These are phyloP conservation scores for Hypsibius dujardini DNA, from an alignment of 1,140 invertebrate genomes.

Conservation along the genomic window DNA sequence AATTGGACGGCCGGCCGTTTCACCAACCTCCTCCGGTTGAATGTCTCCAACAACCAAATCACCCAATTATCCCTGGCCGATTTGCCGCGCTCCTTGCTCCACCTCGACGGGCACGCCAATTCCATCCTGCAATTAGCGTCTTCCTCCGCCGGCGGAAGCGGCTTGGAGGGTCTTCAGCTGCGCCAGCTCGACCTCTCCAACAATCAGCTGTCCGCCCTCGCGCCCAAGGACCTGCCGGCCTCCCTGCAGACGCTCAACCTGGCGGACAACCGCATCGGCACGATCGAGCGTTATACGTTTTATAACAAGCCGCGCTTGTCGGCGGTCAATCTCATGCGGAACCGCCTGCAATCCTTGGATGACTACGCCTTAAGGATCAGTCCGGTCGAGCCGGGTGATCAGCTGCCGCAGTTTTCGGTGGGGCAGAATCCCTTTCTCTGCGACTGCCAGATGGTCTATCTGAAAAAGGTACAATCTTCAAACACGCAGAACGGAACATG, in stretches of 20 bases:
- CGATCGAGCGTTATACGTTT: slow-evolving; percentile 61
- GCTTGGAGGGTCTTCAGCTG: background rate
- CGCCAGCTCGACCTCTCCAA: slow-evolving; percentile 7
- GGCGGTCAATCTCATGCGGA: slow-evolving; percentile 62
- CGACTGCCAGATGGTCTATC: slow-evolving; percentile 75
- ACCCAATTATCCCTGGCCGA: slow-evolving; percentile 75
- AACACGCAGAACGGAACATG: too few species aligned
- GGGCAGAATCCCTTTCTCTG: slow-evolving; percentile 69
- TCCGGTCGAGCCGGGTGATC: slow-evolving; percentile 46
- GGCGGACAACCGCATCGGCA: slow-evolving; percentile 63
- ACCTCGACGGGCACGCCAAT: slow-evolving; percentile 76
- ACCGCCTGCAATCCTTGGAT: slow-evolving; percentile 61
- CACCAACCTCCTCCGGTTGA: slow-evolving; percentile 65
- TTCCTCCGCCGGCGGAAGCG: background rate
- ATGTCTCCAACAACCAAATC: slow-evolving; percentile 72
- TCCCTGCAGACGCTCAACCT: slow-evolving; percentile 71
- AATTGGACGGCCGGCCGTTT: slow-evolving; percentile 55
- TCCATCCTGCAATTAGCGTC: slow-evolving; percentile 40
- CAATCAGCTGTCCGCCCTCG: slow-evolving; percentile 65
- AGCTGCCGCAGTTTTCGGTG: slow-evolving; percentile 64
- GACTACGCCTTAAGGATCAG: slow-evolving; percentile 54
- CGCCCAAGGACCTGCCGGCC: slow-evolving; percentile 61
- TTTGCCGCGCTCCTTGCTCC: slow-evolving; percentile 58
- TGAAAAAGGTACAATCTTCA: slow-evolving; percentile 68
- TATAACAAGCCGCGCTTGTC: slow-evolving; percentile 61